Conservation (phyloP, 2,113 vertebrate genomes). For the Nothobranchius furzeri region DNA sequence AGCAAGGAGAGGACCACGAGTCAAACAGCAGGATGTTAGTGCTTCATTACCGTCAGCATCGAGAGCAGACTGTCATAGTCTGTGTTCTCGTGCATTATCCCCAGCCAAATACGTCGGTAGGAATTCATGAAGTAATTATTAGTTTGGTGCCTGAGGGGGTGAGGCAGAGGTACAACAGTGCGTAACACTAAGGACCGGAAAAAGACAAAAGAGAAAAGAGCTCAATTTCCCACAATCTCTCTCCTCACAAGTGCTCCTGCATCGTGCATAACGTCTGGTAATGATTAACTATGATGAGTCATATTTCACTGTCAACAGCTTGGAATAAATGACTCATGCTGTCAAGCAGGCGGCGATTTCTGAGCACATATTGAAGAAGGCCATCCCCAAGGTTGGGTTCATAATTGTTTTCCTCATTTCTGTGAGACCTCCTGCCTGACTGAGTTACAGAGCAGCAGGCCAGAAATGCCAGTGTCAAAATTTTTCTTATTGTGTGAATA, state of each 20-base stretch:
- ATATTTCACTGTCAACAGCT: conserved; percentile 57
- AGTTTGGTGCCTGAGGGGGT: conserved; percentile 96
- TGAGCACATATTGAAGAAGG: conserved; percentile 62
- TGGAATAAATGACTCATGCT: conserved; percentile 66
- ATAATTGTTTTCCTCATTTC: conserved; percentile 70
- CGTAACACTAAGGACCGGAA: conserved; percentile 54
- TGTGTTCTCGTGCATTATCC: conserved; percentile 95
- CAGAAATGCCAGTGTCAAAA: conserved; percentile 70
- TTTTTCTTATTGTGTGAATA: conserved; percentile 38
- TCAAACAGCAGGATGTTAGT: conserved; percentile 69
- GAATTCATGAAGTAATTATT: conserved; percentile 98
- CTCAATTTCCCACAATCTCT: conserved; percentile 19
- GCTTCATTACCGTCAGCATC: conserved; percentile 96
- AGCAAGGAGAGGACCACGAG: conserved; percentile 17
- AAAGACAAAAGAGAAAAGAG: conserved; percentile 37
- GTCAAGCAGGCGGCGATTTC: conserved; percentile 43
- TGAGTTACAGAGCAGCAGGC: conserved; percentile 74
- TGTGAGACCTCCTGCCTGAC: conserved; percentile 47
- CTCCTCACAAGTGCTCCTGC: conserved; percentile 1
- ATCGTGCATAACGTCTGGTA: conserved; percentile 32
- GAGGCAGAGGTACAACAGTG: conserved; percentile 87
- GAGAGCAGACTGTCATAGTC: conserved; percentile 96
- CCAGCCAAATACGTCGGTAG: conserved; percentile 96
- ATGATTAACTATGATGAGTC: conserved; percentile 45
- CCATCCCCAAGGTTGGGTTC: conserved; percentile 52